These are phyloP conservation scores for Drosophila arizonae DNA, from an alignment of 1,140 invertebrate genomes.

Conservation along the genomic window DNA sequence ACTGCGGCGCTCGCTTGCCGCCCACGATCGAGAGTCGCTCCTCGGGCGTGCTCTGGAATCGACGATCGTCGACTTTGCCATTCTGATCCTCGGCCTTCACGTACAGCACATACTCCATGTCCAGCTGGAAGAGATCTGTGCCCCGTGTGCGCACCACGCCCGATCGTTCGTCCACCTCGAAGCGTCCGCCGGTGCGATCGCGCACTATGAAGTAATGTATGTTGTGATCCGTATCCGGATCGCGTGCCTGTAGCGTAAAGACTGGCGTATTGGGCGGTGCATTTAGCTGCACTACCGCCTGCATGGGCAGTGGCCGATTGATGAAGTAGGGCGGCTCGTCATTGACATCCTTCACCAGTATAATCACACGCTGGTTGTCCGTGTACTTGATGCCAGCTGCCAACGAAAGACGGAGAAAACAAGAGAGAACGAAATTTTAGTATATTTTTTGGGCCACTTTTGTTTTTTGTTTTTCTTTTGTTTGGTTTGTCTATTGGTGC, in stretches of 20 bases:
- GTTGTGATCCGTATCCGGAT: conserved; percentile 96
- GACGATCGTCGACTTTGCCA: conserved; percentile 93
- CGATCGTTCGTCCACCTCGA: conserved; percentile 95
- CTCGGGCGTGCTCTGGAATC: conserved; percentile 95
- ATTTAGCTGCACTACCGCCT: conserved; percentile 96
- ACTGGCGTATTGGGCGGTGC: conserved; percentile 97
- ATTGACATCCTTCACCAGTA: conserved; percentile 97
- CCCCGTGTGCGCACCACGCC: conserved; percentile 96
- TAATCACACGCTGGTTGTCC: conserved; percentile 96
- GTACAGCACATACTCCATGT: conserved; percentile 98
- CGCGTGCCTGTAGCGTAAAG: conserved; percentile 96
- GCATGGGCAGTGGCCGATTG: conserved; percentile 97
- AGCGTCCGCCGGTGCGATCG: conserved; percentile 90
- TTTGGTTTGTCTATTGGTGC: background rate
- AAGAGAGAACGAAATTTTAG: conserved; percentile 21
- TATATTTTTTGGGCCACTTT: background rate
- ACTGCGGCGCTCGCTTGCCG: conserved; percentile 96
- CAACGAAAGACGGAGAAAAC: conserved; percentile 30
- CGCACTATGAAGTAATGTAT: conserved; percentile 97
- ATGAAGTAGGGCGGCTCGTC: conserved; percentile 98
- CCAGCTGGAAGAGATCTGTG: conserved; percentile 95
- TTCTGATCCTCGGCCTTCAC: conserved; percentile 98
- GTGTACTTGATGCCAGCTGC: conserved; percentile 85
- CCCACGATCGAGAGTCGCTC: conserved; percentile 96
- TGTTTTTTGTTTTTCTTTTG: background rate